Evolutionary conservation across 1,140 invertebrate species (phyloP), one percentile per base, ranked within the genome.

Genomic region (Bombus cullumanus): DNA sequence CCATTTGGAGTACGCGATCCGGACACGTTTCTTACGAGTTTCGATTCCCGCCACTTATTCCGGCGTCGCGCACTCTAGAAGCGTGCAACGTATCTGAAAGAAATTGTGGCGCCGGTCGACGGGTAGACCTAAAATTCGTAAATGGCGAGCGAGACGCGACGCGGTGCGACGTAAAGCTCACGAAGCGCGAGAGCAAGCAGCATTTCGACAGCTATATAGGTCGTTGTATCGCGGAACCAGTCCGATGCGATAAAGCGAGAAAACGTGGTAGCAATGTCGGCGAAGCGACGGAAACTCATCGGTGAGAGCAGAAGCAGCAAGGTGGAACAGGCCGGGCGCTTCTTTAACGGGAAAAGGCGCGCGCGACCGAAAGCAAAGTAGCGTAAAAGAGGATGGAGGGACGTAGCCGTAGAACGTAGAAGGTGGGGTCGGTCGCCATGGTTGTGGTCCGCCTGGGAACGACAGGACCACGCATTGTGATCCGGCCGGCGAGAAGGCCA

Each of bases 361-460:
- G 89, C 81, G 77, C 85, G 83, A 66, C 57, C 84, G 62, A 71
- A 75, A 37, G 59, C 66, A 81, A 43, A 83, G 68, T 41, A 25
- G 74, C 69, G 72, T 72, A 43, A 84, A 78, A 74, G 66, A 80
- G 41, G 82, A 73, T 41, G 69, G 73, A 82, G 57, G 83, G 74
- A 47, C 75, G 47, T 2, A 6, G 15, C 31, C 5, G 82, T 76
- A 76, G 74, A 34, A 53, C 62, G 86, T 39, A 28, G 86, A 76
- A 87, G 92, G 93, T 94, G 93, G 94, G 93, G 91, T 94, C 94
- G 94, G 91, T 94, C 94, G 94, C 93, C 92, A 95, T 93, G 94
- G 92, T 95, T 89, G 93, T 95, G 92, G 94, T 94, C 94, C 91
- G 94, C 94, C 94, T 95, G 94, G 94, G 94, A 95, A 95, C 94